These are phyloP conservation scores for Gymnobelideus leadbeateri DNA, from an alignment of 2,113 vertebrate species.

Conservation along the genomic window DNA sequence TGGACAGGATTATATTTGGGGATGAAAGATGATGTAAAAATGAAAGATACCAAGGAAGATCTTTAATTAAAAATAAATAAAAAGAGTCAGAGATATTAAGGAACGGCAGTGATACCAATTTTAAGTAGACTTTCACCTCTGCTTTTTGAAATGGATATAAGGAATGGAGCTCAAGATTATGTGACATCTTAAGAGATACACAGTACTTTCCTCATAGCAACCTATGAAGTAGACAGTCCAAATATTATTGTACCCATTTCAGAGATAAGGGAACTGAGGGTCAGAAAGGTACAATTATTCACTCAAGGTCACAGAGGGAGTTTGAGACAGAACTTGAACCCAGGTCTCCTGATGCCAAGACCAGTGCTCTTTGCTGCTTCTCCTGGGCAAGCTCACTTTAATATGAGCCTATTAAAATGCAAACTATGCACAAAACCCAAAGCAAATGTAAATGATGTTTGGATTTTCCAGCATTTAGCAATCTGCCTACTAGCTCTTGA, in stretches of 20 bases:
- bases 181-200: neutral
- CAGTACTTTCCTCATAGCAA: neutral
- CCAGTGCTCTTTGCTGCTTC: neutral
- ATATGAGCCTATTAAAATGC: neutral
- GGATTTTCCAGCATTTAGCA: neutral
- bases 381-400: neutral
- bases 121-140: neutral
- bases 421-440: neutral
- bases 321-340: neutral
- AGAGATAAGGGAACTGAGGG: neutral
- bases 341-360: neutral
- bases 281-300: neutral
- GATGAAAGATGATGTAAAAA: neutral
- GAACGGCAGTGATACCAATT: neutral
- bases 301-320: neutral
- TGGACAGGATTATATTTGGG: neutral
- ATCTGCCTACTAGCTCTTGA: neutral
- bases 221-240: neutral
- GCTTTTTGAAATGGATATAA: neutral
- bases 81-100: neutral
- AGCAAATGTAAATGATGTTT: constrained; percentile 4
- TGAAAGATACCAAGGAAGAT: neutral
- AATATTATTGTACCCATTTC: neutral
- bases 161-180: neutral
- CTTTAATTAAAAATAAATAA: neutral